Evolutionary conservation across 2,888 invertebrate species (phyloP), one percentile per base, ranked within the genome.

Genomic region (Hydriomena furcata): DNA sequence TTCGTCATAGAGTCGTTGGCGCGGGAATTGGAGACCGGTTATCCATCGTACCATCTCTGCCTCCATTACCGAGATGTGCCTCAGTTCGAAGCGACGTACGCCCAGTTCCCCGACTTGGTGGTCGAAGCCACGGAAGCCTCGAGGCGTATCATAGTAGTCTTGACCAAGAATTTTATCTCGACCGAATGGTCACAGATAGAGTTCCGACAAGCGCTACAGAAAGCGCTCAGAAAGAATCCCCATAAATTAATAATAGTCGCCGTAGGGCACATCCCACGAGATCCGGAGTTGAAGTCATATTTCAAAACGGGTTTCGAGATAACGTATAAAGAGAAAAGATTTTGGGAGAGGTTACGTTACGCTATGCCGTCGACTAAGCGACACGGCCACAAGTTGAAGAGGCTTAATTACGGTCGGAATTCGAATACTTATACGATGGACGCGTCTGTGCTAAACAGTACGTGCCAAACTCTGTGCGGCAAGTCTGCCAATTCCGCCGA

Each of bases 111-210:
- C 23, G 95, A 97, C 63, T 87, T 93, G 55, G 94, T 97, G 63
- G 92, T 96, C 52, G 96, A 96, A 75, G 97, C 97, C 23, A 96
- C 97, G 21, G 95, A 97, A 65, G 95, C 96, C 41, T 96, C 97
- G 61, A 93, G 96, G 44, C 93, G 97, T 67, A 95, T 98, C 63
- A 94, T 98, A 63, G 91, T 98, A 66, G 94, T 98, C 42, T 88
- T 98, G 55, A 97, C 97, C 13, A 93, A 96, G 68, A 96, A 97
- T 84, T 97, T 98, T 85, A 91, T 98, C 66, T 94, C 95, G 78
- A 97, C 97, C 42, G 98, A 98, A 78, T 98, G 98, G 98, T 95
- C 96, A 61, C 94, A 96, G 65, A 94, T 95, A 79, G 98, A 98
- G 77, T 95, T 98, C 77, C 94, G 97, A 55, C 95, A 96, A 67